Percentiles rank a stretch among this genome's conserved stretches.
These are phyloP conservation scores for Chiloscyllium plagiosum DNA, from an alignment of 2,113 vertebrate genomes.

Conservation along the genomic window DNA sequence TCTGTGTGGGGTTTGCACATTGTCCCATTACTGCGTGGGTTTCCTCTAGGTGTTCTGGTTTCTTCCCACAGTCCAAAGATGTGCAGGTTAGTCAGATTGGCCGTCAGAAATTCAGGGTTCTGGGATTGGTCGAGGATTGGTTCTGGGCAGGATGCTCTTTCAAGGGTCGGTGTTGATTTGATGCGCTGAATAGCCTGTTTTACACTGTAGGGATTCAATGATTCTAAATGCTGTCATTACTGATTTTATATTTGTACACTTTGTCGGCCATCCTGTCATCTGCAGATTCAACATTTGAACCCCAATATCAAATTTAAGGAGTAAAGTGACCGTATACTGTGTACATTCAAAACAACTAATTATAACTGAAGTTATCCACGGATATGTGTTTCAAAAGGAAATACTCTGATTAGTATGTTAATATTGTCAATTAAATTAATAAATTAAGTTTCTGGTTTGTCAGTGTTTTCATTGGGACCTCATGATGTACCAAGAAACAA, in stretches of 20 bases:
- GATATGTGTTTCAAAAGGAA: not conserved
- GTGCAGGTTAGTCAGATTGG: too few relatives aligned
- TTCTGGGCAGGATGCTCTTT: too few relatives aligned
- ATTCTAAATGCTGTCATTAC: too few relatives aligned
- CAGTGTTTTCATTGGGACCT: not conserved
- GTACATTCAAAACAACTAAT: not conserved
- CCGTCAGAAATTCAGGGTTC: too few relatives aligned
- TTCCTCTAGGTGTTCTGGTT: too few relatives aligned
- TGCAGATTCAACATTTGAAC: not conserved
- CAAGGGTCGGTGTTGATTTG: too few relatives aligned
- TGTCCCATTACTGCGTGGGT: too few relatives aligned
- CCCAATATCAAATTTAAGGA: not conserved
- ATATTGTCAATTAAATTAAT: not conserved
- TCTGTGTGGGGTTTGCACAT: too few relatives aligned
- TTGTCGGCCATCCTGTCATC: not conserved
- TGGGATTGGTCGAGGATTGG: too few relatives aligned
- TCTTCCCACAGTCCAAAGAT: too few relatives aligned
- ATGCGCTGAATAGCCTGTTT: too few relatives aligned
- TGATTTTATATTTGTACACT: not conserved
- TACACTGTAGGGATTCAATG: too few relatives aligned
- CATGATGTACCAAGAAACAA: not conserved
- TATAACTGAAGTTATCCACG: not conserved
- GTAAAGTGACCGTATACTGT: not conserved
- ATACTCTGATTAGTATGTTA: not conserved
- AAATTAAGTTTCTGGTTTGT: not conserved